These are phyloP conservation scores for Phytoseiulus persimilis DNA, from an alignment of 2,888 invertebrate genomes.

Conservation along the genomic window DNA sequence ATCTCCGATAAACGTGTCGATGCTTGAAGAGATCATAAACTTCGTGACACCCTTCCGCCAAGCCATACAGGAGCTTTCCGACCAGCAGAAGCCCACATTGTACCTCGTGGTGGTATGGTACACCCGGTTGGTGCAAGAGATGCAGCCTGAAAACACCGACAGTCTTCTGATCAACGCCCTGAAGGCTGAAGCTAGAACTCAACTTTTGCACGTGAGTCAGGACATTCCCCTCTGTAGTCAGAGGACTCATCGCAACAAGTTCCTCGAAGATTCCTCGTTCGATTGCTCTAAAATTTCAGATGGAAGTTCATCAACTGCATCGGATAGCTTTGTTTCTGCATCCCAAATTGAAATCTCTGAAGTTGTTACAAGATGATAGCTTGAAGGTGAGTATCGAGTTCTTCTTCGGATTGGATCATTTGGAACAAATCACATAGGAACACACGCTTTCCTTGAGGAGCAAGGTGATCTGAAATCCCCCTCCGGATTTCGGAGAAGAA, in stretches of 20 bases:
- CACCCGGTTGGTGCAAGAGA: constrained; percentile 11
- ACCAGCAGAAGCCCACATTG: constrained; percentile 6
- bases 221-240: neutral
- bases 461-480: no score
- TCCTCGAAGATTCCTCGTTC: neutral
- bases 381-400: neutral
- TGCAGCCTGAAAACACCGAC: constrained; percentile 33
- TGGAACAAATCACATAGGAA: neutral
- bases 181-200: constrained; percentile 13
- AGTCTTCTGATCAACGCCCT: constrained; percentile 23
- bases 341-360: constrained; percentile 26
- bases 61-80: constrained; percentile 19
- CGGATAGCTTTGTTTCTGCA: constrained; percentile 19
- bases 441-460: no score
- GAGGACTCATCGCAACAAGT: neutral
- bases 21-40: constrained; percentile 13
- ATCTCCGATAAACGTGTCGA: constrained; percentile 13
- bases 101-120: constrained; percentile 37
- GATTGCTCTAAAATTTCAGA: neutral
- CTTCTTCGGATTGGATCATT: neutral
- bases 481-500: no score
- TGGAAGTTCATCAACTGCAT: constrained; percentile 35
- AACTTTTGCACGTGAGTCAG: constrained; percentile 6
- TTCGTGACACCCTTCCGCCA: constrained; percentile 23
- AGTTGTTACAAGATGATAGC: constrained; percentile 20